Percentiles rank a stretch among this genome's conserved stretches.
Conservation (phyloP, 1,140 invertebrate genomes). For the Papilio xuthus region DNA sequence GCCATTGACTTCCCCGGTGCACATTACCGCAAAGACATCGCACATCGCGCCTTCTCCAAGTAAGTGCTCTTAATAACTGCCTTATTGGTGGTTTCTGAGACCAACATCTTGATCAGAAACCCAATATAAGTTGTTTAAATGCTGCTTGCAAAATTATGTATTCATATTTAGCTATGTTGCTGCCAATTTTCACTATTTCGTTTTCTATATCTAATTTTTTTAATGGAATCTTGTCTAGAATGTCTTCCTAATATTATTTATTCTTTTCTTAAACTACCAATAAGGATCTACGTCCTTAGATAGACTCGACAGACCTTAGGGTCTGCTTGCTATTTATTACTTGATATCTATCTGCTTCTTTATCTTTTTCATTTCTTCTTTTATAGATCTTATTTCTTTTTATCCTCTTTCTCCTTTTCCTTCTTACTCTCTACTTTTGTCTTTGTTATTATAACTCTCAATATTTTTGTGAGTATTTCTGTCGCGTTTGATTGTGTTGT, state of each 20-base stretch:
- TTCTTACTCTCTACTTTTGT: neutral
- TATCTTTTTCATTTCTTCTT: too few species aligned
- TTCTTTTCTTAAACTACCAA: too few species aligned
- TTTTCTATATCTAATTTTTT: conserved; percentile 11
- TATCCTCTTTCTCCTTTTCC: neutral
- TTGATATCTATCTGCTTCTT: neutral
- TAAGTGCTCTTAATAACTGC: conserved; percentile 80
- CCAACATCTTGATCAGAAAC: too few species aligned
- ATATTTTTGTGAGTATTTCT: neutral
- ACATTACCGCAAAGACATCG: conserved; percentile 95
- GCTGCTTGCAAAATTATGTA: too few species aligned
- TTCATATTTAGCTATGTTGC: conserved; percentile 24
- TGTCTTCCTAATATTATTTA: too few species aligned
- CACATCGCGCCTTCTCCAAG: conserved; percentile 91
- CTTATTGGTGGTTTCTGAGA: too few species aligned
- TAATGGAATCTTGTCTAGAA: too few species aligned
- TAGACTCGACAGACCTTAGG: too few species aligned
- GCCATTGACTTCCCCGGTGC: conserved; percentile 91
- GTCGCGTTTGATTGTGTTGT: conserved; percentile 31
- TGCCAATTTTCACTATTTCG: neutral
- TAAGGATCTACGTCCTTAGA: too few species aligned
- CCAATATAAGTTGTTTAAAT: too few species aligned
- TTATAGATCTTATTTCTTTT: too few species aligned
- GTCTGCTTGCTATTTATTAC: too few species aligned
- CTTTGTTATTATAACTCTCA: neutral